phyloP scores from a whole-genome alignment of 2,113 vertebrate species.

The Toxotes jaculatrix region DNA sequence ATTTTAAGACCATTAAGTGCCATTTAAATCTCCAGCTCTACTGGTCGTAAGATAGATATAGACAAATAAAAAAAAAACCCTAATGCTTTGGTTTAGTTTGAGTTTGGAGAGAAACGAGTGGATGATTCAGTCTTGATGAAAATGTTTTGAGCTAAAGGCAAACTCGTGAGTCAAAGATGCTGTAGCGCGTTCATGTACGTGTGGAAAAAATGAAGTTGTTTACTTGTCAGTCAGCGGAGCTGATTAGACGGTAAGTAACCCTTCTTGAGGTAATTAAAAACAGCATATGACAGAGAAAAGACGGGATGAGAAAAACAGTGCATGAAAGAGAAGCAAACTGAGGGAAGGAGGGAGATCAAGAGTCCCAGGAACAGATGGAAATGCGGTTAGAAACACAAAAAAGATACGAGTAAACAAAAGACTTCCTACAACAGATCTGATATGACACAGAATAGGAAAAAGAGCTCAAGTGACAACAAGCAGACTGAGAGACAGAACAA shows the following conservation, averaged over 20 bases:
- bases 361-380: conserved; percentile 21
- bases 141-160: conserved; percentile 36
- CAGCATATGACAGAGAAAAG: neutral
- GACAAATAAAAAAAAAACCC: neutral
- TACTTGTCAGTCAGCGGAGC: conserved; percentile 27
- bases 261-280: conserved; percentile 33
- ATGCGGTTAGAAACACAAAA: conserved; percentile 25
- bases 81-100: conserved; percentile 6
- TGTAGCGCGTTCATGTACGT: neutral
- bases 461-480: conserved; percentile 29
- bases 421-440: conserved; percentile 22
- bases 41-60: neutral
- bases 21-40: neutral
- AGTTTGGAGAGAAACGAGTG: conserved; percentile 18
- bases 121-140: conserved; percentile 29
- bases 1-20: neutral
- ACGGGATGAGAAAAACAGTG: neutral
- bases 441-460: neutral
- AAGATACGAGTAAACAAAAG: neutral
- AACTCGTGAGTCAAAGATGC: conserved; percentile 19
- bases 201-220: conserved; percentile 24
- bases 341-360: conserved; percentile 3
- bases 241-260: conserved; percentile 24
- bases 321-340: neutral
- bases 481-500: neutral